Percentiles rank a stretch among this genome's conserved stretches.
phyloP scores from a whole-genome alignment of 2,888 invertebrate species.

The Strigamia crassipes region DNA sequence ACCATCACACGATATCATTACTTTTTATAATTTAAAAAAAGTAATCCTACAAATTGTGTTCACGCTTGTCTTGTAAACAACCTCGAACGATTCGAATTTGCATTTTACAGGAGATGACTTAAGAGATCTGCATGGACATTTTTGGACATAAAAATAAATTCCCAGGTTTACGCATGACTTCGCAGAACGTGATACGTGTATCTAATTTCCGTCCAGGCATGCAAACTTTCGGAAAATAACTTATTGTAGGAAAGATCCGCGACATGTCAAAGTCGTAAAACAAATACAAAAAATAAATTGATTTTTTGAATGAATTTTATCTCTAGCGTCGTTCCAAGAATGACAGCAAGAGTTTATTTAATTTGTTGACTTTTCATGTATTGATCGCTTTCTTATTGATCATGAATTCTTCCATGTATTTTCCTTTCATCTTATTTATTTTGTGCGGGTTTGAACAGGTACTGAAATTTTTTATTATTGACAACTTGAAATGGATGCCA shows the following conservation, averaged over 20 bases:
- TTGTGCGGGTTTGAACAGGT: not conserved
- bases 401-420: not conserved
- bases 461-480: not conserved
- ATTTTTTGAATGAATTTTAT: too few species aligned
- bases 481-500: not conserved
- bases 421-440: not conserved
- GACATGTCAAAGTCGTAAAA: not conserved
- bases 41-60: not conserved
- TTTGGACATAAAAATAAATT: not conserved
- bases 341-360: not conserved
- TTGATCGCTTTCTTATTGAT: not conserved
- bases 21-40: not conserved
- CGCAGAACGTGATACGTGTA: not conserved
- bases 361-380: not conserved
- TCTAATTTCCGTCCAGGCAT: not conserved
- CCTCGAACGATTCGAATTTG: not conserved
- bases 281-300: too few species aligned
- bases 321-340: not conserved
- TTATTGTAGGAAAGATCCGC: not conserved
- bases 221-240: not conserved
- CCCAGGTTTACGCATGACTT: not conserved
- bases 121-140: not conserved
- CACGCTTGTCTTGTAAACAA: not conserved
- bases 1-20: not conserved
- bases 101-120: not conserved